Evolutionary conservation across 2,888 invertebrate species (phyloP), one percentile per base, ranked within the genome.

Genomic region (Dicyrtoma fusca): DNA sequence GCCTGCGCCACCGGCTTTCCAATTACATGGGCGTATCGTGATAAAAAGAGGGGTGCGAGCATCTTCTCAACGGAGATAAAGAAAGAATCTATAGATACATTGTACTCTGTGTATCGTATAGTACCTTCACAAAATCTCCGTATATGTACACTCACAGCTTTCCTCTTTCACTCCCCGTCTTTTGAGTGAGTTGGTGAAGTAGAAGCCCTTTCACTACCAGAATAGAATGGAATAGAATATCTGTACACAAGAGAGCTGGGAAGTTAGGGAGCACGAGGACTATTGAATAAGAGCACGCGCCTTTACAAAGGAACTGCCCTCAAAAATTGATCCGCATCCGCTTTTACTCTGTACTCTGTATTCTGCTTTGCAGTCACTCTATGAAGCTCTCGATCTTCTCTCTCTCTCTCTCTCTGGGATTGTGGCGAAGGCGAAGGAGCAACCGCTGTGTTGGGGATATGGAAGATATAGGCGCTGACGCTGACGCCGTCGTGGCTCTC

Each of bases 311-410:
- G 70, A 75, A 74, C 75, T 75, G 74, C 76, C 78, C 75, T 73
- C 73, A 74, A 75, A n/a, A 65, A 76, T 76, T 76, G 78, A 78
- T 78, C 74, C 75, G 69, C 71, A 74, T 74, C 74, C 64, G 59
- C 71, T 63, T 68, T 26, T n/a, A 34, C 57, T 19, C 21, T 57
- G 13, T 25, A 57, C 21, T 57, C 57, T 1, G 26, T 19, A 19
- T 6, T n/a, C 55, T 25, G 55, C 25, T 42, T 34, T n/a, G 8
- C 34, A 14, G 14, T 44, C 17, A 26, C 34, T 10, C 17, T 49
- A 61, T 17, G 34, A 10, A 42, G 55, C 21, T 6, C 13, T 23
- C 1, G 55, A 4, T 64, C 25, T 34, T 34, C 42, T 51, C 65
- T 51, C 42, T 44, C n/a, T 61, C 61, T 61, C 17, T 34, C 42